Conservation (phyloP, 2,797 vertebrate species). For the Agapornis canus region DNA sequence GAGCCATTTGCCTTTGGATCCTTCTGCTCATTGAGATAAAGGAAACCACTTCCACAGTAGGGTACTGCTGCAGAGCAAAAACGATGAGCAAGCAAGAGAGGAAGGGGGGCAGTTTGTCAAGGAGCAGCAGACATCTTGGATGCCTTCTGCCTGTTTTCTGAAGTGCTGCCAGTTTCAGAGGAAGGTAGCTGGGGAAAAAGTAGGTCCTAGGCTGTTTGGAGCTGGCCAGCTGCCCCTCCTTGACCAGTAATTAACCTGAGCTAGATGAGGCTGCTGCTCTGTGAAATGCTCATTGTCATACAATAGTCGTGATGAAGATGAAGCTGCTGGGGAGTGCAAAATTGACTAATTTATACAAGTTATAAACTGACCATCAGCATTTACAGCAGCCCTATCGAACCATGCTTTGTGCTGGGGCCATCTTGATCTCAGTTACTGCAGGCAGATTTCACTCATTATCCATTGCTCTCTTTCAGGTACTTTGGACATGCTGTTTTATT, state of each 20-base stretch:
- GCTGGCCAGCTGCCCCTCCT: not conserved
- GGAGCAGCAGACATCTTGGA: not conserved
- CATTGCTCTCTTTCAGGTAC: not conserved
- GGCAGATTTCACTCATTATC: not conserved
- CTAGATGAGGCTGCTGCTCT: not conserved
- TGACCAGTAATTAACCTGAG: not conserved
- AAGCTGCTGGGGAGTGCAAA: not conserved
- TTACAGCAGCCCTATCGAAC: not conserved
- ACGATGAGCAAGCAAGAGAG: not conserved
- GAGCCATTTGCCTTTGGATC: not conserved
- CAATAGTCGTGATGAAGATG: not conserved
- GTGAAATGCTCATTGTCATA: not conserved
- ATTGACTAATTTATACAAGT: not conserved
- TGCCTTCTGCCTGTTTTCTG: not conserved
- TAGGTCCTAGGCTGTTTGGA: not conserved
- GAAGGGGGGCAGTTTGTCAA: not conserved
- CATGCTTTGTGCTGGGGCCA: not conserved
- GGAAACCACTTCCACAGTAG: not conserved
- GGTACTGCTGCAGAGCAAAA: not conserved
- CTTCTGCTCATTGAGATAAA: not conserved
- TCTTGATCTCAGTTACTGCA: not conserved
- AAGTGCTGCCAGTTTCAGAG: not conserved
- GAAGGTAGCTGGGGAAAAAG: not conserved
- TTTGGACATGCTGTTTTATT: not conserved
- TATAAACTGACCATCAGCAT: not conserved